Percentiles rank a stretch among this genome's conserved stretches.
Evolutionary conservation across 2,113 vertebrate genomes (phyloP).

Genomic region (Megaceryle maxima): DNA sequence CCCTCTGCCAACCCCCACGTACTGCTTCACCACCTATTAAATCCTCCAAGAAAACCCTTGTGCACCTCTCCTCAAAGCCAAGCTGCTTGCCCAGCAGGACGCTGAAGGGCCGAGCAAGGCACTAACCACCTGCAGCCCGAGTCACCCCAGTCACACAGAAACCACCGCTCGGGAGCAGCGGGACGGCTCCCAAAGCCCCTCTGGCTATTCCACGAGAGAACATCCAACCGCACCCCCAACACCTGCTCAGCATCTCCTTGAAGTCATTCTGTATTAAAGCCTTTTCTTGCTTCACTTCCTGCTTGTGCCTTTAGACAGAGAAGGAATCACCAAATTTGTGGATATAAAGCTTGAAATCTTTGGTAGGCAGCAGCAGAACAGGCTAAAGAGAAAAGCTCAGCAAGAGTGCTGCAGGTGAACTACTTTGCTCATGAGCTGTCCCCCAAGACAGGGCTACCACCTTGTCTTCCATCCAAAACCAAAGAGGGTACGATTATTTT

Average conservation of each 20-base stretch:
- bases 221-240: neutral
- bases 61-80: neutral
- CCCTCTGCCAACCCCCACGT: neutral
- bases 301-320: neutral
- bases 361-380: neutral
- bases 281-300: neutral
- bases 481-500: neutral
- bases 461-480: neutral
- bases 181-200: neutral
- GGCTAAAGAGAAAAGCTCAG: accelerated
- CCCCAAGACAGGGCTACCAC: neutral
- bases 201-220: neutral
- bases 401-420: neutral
- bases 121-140: neutral
- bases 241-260: neutral
- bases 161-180: neutral
- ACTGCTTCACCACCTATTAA: neutral
- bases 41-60: neutral
- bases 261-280: neutral
- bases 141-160: neutral
- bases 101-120: neutral
- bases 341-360: neutral
- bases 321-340: neutral
- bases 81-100: neutral
- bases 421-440: neutral